These are phyloP conservation scores for Glossosoma conforme DNA, from an alignment of 1,140 invertebrate species.

Conservation along the genomic window DNA sequence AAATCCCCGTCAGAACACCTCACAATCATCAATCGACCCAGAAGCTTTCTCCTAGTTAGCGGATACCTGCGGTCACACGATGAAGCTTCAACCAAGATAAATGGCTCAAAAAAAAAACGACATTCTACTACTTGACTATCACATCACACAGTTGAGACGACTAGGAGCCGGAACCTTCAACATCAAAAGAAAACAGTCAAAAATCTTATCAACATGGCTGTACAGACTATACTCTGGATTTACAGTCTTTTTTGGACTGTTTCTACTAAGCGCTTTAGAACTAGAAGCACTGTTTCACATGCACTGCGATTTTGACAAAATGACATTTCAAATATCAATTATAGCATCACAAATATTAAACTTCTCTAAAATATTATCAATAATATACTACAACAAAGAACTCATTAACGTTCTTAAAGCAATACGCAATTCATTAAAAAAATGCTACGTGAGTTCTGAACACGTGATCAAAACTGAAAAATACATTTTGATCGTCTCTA, in stretches of 20 bases:
- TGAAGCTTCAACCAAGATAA: no score
- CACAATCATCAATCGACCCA: no score
- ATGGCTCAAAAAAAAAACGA: no score
- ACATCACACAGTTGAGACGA: no score
- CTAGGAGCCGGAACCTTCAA: no score
- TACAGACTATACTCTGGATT: neutral
- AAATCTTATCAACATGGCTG: no score
- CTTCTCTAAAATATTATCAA: neutral
- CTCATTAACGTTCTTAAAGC: neutral
- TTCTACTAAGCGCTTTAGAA: neutral
- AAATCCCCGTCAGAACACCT: no score
- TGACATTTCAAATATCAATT: neutral
- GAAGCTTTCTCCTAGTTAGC: no score
- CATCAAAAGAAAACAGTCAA: no score
- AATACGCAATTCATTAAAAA: neutral
- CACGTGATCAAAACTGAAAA: neutral
- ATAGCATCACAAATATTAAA: neutral
- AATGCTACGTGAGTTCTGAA: neutral
- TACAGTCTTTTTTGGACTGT: neutral
- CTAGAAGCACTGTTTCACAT: conserved; percentile 1
- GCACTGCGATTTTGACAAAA: neutral
- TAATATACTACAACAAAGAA: conserved; percentile 2
- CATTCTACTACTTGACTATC: no score
- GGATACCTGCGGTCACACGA: no score
- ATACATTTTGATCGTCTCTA: neutral